Percentiles rank a stretch among this genome's conserved stretches.
Conservation (phyloP, 2,113 vertebrate species). For the Ameiurus melas region DNA sequence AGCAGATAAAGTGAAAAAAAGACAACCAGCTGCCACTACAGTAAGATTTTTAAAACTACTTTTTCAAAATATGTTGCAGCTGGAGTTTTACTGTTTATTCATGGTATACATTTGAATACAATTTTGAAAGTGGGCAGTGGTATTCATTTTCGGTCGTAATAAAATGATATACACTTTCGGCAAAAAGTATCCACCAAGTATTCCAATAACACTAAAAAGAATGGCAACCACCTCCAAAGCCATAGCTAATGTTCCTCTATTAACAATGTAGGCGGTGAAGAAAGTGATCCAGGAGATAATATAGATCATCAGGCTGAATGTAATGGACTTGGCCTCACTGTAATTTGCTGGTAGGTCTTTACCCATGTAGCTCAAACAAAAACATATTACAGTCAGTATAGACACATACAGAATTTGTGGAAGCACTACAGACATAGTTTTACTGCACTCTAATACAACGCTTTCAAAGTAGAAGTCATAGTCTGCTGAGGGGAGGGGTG, state of each 20-base stretch:
- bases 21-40: conserved; percentile 23
- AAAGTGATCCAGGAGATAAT: conserved; percentile 77
- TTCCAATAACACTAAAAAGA: conserved; percentile 69
- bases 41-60: conserved; percentile 5
- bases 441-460: conserved; percentile 74
- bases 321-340: conserved; percentile 82
- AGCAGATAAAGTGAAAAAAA: conserved; percentile 20
- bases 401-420: conserved; percentile 63
- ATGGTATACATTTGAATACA: conserved; percentile 81
- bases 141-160: conserved; percentile 72
- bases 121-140: conserved; percentile 75
- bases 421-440: conserved; percentile 62
- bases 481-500: conserved; percentile 53
- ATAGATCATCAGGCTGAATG: conserved; percentile 78
- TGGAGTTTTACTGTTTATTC: conserved; percentile 60
- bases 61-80: not conserved
- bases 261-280: conserved; percentile 75
- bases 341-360: conserved; percentile 85
- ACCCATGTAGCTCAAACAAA: conserved; percentile 79
- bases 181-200: conserved; percentile 73
- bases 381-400: conserved; percentile 72
- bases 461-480: conserved; percentile 66
- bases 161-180: conserved; percentile 77
- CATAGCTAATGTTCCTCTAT: conserved; percentile 66
- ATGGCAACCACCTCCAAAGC: conserved; percentile 67